Conservation (phyloP, 2,113 vertebrate species). For the Bubo blakistoni region DNA sequence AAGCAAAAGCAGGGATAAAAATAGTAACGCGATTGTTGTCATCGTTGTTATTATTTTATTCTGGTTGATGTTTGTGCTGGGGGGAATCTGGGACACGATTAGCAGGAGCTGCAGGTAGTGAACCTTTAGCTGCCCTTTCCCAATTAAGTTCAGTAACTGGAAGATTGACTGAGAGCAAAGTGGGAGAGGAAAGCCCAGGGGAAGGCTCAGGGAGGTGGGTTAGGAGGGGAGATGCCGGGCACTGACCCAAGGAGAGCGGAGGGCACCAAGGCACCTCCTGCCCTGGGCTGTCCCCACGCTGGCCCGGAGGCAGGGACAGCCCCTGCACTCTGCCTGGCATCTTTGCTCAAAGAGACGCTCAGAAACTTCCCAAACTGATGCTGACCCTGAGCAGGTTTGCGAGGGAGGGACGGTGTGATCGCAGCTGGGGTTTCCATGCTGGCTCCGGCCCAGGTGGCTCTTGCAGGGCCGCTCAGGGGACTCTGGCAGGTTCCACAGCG, state of each 20-base stretch:
- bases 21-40: background rate
- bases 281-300: background rate
- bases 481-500: background rate
- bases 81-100: background rate
- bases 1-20: conserved; percentile 17
- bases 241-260: background rate
- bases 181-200: background rate
- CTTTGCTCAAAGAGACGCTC: background rate
- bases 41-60: background rate
- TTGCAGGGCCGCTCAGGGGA: background rate
- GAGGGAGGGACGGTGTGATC: background rate
- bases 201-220: background rate
- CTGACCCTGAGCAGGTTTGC: background rate
- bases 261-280: background rate
- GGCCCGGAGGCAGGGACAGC: background rate
- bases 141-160: background rate
- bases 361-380: fast-evolving
- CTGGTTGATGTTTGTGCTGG: background rate
- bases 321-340: background rate
- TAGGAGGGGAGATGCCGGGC: background rate
- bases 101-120: background rate
- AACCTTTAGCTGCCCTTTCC: background rate
- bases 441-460: background rate
- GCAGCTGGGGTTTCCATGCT: fast-evolving
- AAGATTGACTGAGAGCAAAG: background rate